Evolutionary conservation across 2,113 vertebrate species (phyloP).

Genomic region (Siphamia tubifer): DNA sequence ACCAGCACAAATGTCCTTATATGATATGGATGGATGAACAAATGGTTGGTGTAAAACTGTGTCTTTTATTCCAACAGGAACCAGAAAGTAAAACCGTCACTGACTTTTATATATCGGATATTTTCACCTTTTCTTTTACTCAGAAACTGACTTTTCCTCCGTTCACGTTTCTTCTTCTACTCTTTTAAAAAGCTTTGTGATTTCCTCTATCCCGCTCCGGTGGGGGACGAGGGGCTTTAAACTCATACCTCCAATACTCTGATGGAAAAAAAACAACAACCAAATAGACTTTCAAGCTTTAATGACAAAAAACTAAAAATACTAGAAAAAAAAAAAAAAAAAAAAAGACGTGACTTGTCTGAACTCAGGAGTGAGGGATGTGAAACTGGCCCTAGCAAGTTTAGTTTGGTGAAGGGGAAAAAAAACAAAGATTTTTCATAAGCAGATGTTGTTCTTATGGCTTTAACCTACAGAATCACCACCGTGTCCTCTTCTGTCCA

Average conservation of each 20-base stretch:
- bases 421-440: constrained; percentile 19
- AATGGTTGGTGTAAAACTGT: too few relatives aligned
- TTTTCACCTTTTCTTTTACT: too few relatives aligned
- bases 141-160: constrained; percentile 10
- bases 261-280: constrained; percentile 65
- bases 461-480: constrained; percentile 43
- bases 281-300: constrained; percentile 73
- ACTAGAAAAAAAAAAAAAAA: not conserved
- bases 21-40: too few relatives aligned
- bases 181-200: constrained; percentile 45
- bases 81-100: too few relatives aligned
- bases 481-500: not conserved
- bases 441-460: constrained; percentile 40
- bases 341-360: constrained; percentile 44
- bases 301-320: constrained; percentile 32
- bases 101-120: too few relatives aligned
- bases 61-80: too few relatives aligned
- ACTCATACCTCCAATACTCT: constrained; percentile 65
- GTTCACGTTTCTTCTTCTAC: constrained; percentile 24
- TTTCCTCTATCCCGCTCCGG: constrained; percentile 12
- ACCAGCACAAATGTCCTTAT: too few relatives aligned
- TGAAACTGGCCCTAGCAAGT: constrained; percentile 40
- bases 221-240: constrained; percentile 20
- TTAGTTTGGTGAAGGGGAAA: not conserved
- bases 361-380: constrained; percentile 69